Conservation (phyloP, 2,113 vertebrate species). For the Clarias gariepinus region DNA sequence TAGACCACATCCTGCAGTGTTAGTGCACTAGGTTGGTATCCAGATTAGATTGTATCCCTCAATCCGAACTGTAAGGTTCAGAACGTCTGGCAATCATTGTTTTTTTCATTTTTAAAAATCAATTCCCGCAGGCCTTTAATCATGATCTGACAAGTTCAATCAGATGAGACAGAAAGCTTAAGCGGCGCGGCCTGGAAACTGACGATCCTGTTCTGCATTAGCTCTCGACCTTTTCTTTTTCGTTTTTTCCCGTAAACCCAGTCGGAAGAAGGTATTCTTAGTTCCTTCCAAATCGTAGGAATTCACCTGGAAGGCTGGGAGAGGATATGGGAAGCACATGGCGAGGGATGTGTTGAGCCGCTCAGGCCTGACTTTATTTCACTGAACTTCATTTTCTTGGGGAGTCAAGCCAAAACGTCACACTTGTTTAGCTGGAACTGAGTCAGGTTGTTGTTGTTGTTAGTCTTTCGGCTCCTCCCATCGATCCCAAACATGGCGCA, state of each 20-base stretch:
- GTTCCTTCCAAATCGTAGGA: neutral
- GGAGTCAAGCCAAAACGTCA: neutral
- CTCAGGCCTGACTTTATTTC: neutral
- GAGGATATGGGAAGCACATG: neutral
- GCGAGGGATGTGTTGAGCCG: neutral
- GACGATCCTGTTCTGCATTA: neutral
- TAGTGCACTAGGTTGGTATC: neutral
- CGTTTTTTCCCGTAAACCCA: neutral
- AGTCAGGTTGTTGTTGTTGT: too few relatives aligned
- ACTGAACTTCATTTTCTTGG: neutral
- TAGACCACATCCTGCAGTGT: neutral
- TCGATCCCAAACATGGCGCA: too few relatives aligned
- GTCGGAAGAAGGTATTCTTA: neutral
- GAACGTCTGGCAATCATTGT: neutral
- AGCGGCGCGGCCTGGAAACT: neutral
- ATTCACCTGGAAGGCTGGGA: neutral
- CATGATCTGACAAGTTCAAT: neutral
- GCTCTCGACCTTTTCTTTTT: neutral
- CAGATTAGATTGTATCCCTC: neutral
- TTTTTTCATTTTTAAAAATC: neutral
- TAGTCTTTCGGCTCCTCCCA: too few relatives aligned
- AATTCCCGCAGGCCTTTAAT: neutral
- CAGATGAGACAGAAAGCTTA: neutral
- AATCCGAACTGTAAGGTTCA: too few relatives aligned
- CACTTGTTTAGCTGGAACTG: neutral